Percentiles rank a stretch among this genome's conserved stretches.
Evolutionary conservation across 1,140 invertebrate genomes (phyloP).

Genomic region (Bombyx mandarina): DNA sequence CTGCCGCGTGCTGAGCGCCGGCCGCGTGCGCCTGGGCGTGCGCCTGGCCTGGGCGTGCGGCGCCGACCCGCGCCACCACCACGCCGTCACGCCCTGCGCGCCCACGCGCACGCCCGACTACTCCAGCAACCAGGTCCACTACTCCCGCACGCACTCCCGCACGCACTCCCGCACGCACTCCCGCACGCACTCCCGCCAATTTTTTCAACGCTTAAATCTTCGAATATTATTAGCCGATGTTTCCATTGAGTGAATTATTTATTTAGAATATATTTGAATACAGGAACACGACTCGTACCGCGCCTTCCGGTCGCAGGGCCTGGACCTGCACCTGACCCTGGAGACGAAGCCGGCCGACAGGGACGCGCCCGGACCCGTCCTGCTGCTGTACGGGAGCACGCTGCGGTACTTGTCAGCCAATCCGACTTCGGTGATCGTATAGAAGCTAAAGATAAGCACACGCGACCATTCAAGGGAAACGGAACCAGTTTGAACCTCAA

Average conservation of each 20-base stretch:
- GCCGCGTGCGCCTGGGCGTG: constrained; percentile 87
- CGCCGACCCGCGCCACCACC: constrained; percentile 95
- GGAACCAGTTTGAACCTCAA: too few species aligned
- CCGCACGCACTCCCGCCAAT: neutral
- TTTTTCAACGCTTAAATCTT: neutral
- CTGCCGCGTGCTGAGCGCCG: constrained; percentile 91
- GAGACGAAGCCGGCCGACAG: constrained; percentile 86
- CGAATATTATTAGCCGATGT: too few species aligned
- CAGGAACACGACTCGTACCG: constrained; percentile 77
- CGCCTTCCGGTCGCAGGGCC: constrained; percentile 94
- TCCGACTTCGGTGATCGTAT: too few species aligned
- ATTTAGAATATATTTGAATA: constrained; percentile 6
- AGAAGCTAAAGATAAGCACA: constrained; percentile 24
- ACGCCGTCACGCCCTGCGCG: constrained; percentile 95
- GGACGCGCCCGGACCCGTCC: constrained; percentile 82
- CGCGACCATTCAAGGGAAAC: too few species aligned
- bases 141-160: neutral
- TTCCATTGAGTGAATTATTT: too few species aligned
- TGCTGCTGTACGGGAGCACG: constrained; percentile 92
- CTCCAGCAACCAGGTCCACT: constrained; percentile 87
- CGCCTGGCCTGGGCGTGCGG: constrained; percentile 93
- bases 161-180: neutral
- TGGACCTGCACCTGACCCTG: constrained; percentile 90
- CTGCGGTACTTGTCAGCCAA: constrained; percentile 43
- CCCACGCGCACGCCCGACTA: constrained; percentile 97